Base-by-base conservation (phyloP, 2,113 vertebrate genomes). In the Nothobranchius furzeri region DNA sequence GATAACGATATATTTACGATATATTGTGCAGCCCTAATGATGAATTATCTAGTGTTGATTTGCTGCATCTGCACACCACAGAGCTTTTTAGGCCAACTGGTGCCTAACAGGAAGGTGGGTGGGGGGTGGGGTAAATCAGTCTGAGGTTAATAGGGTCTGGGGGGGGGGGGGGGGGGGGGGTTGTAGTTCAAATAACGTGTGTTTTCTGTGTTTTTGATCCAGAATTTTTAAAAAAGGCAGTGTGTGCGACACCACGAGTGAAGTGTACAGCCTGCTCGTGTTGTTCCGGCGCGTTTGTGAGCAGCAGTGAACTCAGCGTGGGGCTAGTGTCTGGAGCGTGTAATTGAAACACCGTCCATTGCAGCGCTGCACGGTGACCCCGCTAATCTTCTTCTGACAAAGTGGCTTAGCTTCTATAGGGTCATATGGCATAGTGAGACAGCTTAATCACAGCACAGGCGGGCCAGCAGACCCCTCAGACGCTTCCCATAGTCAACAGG, bases 371-470 rank as follows among this genome's bases (percentile, higher is more conserved):
- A 90, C 86, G 72, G 81, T 91, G 90, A 91, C 89, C 90, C 85
- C 78, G 89, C 81, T 94, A 94, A 94, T 94, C 93, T 91, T 84
- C 83, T 85, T 75, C 87, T 91, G 86, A 92, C 90, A 92, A 93
- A 92, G 89, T 92, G 87, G 91, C 88, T 93, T 92, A 93, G 85
- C 78, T 70, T 90, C 80, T 85, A 85, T 84, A 83, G 88, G 89
- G 91, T 93, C 91, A 90, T 92, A 91, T 90, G 92, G 91, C 83
- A 83, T 81, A 83, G 79, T 47, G 40, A 90, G 76, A 75, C 83
- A 75, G 87, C 88, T 93, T 91, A 91, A 81, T 81, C 68, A 81
- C 73, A 85, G 74, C 68, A 87, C 67, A 77, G 69, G 36, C 20
- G 9, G 6, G 43, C 62, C 52, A 14, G 45, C 66, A 68, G 55